Base-by-base conservation (phyloP, 2,888 invertebrate species). In the Ditula angustiorana region DNA sequence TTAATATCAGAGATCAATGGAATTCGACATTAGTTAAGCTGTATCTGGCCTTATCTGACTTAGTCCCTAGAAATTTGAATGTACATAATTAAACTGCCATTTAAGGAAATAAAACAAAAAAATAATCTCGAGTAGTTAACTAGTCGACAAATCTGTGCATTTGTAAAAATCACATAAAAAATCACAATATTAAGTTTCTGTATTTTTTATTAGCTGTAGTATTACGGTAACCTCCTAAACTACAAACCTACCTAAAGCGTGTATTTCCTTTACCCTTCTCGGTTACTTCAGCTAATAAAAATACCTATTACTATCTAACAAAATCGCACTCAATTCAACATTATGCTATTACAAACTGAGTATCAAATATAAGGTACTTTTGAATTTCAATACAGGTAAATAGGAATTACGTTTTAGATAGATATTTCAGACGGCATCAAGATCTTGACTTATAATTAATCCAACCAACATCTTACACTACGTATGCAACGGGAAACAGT, bases 1-100 rank as follows among this genome's bases (percentile, higher is more conserved):
- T 76, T 56, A 78, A 75, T 76, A 80, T 78, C 78, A 77, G 81
- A 83, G 79, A 83, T 81, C 78, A 75, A 77, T 67, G 74, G 76
- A 80, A 81, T 76, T 76, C 74, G 72, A 73, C 67, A 69, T 71
- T n/a, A n/a, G n/a, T n/a, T 68, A 70, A 70, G 72, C 74, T 72
- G 66, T 67, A 73, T 63, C 69, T 67, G 71, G 53, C 65, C 68
- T 73, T 69, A 74, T 57, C 57, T 65, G 62, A 69, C 70, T 74
- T 77, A 73, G 53, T 67, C 64, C 19, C 59, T 77, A 80, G 64
- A 80, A 80, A 79, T 79, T 83, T 80, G 79, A 85, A 83, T 85
- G 83, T 81, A 77, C 75, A 77, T 71, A 59, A 69, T 80, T 70
- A 74, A 75, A 72, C 16, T 57, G 71, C 64, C 67, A 56, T 33